Conservation (phyloP, 35 echinoderm and acorn worm species). For the Heliocidaris tuberculata region DNA sequence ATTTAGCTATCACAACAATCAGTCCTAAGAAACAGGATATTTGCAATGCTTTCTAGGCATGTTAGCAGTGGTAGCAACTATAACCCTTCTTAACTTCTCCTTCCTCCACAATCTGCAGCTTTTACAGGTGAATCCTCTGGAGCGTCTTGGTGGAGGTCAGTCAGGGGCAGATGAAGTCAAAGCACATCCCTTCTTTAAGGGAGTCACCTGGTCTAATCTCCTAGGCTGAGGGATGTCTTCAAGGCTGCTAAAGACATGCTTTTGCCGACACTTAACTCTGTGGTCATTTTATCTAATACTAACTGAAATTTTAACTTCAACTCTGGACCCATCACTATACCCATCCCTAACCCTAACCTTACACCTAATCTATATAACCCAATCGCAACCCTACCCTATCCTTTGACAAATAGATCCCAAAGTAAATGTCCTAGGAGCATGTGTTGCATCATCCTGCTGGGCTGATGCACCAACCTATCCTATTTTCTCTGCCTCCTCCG, state of each 20-base stretch:
- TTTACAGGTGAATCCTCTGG: conserved; percentile 72
- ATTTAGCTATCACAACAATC: no score
- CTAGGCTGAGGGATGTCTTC: conserved; percentile 54
- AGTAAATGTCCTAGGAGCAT: no score
- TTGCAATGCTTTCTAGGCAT: no score
- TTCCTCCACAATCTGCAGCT: conserved; percentile 51
- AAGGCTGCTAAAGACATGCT: background rate
- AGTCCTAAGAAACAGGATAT: no score
- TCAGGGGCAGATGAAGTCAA: conserved; percentile 87
- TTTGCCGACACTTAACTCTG: background rate
- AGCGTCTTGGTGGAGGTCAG: conserved; percentile 78
- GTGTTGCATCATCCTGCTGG: background rate
- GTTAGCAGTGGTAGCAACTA: no score
- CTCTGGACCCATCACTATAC: background rate
- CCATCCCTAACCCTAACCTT: background rate
- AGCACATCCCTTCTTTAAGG: conserved; percentile 88
- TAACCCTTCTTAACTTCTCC: background rate
- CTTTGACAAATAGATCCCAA: no score
- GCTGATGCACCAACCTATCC: background rate
- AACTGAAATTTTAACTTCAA: background rate
- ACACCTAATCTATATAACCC: no score
- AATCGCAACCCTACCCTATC: background rate
- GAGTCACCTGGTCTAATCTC: conserved; percentile 80
- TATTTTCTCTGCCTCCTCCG: background rate
- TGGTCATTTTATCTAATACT: background rate